Conservation (phyloP, 2,797 vertebrate genomes). For the Agapornis canus region DNA sequence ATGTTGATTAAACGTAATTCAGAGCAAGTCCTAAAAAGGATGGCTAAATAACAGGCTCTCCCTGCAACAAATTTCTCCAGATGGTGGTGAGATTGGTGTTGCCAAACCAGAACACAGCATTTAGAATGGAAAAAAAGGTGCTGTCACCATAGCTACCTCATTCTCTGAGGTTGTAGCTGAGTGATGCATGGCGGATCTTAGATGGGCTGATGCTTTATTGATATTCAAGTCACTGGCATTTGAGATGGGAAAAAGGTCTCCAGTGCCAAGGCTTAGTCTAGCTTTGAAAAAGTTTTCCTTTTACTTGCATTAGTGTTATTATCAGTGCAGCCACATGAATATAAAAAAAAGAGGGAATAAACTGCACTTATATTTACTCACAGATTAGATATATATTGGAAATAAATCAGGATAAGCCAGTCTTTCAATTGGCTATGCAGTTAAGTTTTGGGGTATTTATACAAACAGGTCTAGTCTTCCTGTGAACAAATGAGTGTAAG, state of each 20-base stretch:
- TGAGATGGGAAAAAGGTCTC: not conserved
- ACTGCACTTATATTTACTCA: not conserved
- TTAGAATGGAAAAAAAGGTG: not conserved
- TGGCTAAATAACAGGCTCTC: not conserved
- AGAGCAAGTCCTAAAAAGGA: not conserved
- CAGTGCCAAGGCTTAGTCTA: not conserved
- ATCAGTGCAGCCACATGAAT: not conserved
- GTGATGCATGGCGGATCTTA: not conserved
- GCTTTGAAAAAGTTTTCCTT: not conserved
- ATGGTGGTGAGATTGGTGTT: constrained; percentile 2
- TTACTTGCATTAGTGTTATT: not conserved
- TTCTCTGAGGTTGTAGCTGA: not conserved
- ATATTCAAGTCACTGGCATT: constrained; percentile 42
- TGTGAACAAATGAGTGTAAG: not conserved
- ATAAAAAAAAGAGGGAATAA: not conserved
- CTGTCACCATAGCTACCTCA: constrained; percentile 52
- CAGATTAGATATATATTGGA: not conserved
- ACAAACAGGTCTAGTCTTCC: not conserved
- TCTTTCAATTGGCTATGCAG: not conserved
- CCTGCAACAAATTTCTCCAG: not conserved
- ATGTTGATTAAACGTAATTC: not conserved
- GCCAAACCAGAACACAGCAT: not conserved
- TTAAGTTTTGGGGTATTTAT: not conserved
- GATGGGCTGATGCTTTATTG: not conserved
- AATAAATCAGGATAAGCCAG: not conserved